Conservation (phyloP, 2,113 vertebrate species). For the Gavialis gangeticus region DNA sequence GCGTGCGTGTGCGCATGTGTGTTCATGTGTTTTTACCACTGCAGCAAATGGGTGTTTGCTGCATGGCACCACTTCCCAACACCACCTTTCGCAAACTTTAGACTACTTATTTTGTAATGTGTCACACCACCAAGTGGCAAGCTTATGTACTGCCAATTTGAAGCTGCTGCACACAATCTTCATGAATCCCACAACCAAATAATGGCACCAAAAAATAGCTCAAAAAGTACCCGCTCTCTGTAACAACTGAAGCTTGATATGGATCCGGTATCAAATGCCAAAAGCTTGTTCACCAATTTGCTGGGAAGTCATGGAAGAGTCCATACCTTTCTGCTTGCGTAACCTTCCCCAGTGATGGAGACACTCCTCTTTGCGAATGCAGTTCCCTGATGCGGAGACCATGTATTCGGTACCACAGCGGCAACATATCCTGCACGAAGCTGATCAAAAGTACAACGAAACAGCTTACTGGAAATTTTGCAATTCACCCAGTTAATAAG, state of each 20-base stretch:
- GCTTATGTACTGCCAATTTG: neutral
- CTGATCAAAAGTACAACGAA: slow-evolving; percentile 65
- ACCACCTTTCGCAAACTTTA: neutral
- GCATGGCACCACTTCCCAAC: neutral
- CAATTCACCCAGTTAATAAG: neutral
- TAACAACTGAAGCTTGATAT: neutral
- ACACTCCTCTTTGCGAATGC: slow-evolving; percentile 92
- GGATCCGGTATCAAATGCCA: rapidly evolving
- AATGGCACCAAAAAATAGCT: neutral
- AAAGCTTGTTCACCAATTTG: neutral
- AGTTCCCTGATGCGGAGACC: slow-evolving; percentile 87
- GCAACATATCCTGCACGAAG: slow-evolving; percentile 90
- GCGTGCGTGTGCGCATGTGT: too few species aligned
- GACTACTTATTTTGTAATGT: neutral
- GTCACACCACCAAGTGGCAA: slow-evolving; percentile 7
- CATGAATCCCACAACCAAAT: neutral
- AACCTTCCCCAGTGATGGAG: slow-evolving; percentile 92
- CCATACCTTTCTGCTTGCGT: slow-evolving; percentile 88
- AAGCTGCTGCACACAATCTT: rapidly evolving
- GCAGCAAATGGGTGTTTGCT: neutral
- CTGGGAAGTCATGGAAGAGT: neutral
- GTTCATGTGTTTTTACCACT: neutral
- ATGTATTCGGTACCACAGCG: slow-evolving; percentile 93
- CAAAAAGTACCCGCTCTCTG: neutral
- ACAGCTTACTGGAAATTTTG: neutral